phyloP scores from a whole-genome alignment of 92 coral and sea anemone genomes.

The Hydrozoanthus gracilis region DNA sequence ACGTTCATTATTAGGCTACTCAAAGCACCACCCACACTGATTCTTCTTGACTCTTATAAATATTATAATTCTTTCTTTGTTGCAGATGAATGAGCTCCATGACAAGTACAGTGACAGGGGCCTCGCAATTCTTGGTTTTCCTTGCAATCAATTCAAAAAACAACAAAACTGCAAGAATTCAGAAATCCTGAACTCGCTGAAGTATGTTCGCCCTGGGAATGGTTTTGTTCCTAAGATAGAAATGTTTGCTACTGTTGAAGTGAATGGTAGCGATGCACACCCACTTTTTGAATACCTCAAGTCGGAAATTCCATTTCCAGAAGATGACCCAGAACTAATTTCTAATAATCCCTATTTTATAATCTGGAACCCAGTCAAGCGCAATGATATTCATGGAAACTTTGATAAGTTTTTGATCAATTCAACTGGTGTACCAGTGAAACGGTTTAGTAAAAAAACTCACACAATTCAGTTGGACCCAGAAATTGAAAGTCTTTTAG shows the following conservation, averaged over 20 bases:
- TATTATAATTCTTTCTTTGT: not conserved
- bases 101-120: constrained; percentile 87
- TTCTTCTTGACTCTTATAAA: not conserved
- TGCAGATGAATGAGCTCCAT: constrained; percentile 92
- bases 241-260: constrained; percentile 77
- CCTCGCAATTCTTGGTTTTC: constrained; percentile 94
- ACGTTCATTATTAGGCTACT: too few relatives aligned
- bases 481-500: not conserved
- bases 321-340: constrained; percentile 52
- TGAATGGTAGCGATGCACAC: constrained; percentile 80
- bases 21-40: too few relatives aligned
- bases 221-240: constrained; percentile 89
- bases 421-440: constrained; percentile 76
- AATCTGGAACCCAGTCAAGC: constrained; percentile 86
- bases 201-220: constrained; percentile 96
- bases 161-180: constrained; percentile 85
- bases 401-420: constrained; percentile 96
- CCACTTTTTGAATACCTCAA: constrained; percentile 85
- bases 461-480: not conserved
- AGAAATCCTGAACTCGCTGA: constrained; percentile 88
- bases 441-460: constrained; percentile 70
- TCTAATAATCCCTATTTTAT: constrained; percentile 64
- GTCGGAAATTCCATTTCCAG: constrained; percentile 71
- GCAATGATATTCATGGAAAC: constrained; percentile 91
- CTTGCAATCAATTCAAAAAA: constrained; percentile 98